Evolutionary conservation across 2,797 vertebrate species (phyloP).

Genomic region (Lutjanus campechanus): DNA sequence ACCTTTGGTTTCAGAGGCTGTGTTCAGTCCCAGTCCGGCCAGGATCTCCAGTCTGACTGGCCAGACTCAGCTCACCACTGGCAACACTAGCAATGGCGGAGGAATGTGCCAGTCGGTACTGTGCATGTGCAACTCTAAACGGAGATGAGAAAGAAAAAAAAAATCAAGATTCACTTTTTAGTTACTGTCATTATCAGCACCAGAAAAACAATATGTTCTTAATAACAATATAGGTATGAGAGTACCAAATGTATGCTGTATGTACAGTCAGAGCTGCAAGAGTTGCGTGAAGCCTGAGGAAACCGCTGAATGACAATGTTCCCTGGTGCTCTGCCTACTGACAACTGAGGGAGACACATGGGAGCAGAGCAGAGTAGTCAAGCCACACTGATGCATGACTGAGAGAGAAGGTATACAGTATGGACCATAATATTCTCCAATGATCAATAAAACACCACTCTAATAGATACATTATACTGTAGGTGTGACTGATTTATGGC

Average conservation of each 20-base stretch:
- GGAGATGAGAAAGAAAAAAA: no score
- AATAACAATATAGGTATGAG: constrained; percentile 15
- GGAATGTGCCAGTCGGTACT: no score
- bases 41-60: no score
- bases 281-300: constrained; percentile 47
- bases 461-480: constrained; percentile 67
- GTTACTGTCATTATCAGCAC: no score
- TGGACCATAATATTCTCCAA: constrained; percentile 51
- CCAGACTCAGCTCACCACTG: no score
- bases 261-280: constrained; percentile 48
- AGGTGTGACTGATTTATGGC: constrained; percentile 68
- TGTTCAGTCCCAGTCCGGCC: no score
- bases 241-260: constrained; percentile 34
- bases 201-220: no score
- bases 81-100: constrained; percentile 20
- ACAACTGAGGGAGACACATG: constrained; percentile 47
- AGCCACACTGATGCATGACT: constrained; percentile 51
- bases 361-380: constrained; percentile 37
- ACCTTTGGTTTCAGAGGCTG: no score
- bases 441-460: constrained; percentile 66
- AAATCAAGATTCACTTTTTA: no score
- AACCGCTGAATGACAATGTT: constrained; percentile 61
- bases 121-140: no score
- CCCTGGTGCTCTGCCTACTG: constrained; percentile 50
- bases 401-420: constrained; percentile 50